Conservation (phyloP, 2,113 vertebrate species). For the Tychaedon coryphoeus region DNA sequence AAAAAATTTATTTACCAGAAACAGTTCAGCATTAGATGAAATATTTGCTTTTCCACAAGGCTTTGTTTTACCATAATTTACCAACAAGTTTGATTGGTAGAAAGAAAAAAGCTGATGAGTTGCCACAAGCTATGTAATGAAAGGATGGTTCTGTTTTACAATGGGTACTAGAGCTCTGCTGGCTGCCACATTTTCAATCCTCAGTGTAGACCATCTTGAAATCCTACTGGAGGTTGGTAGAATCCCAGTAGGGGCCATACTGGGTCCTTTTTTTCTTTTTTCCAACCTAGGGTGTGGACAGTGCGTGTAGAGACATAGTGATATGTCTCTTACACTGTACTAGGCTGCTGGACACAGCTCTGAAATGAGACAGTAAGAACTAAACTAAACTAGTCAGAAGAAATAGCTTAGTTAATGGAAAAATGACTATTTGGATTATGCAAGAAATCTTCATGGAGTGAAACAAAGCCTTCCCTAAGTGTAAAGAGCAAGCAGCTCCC, state of each 20-base stretch:
- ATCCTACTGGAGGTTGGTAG: not conserved
- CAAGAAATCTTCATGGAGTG: not conserved
- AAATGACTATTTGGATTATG: not conserved
- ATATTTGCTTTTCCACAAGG: not conserved
- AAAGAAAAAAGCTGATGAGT: not conserved
- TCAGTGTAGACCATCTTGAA: not conserved
- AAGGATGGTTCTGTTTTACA: not conserved
- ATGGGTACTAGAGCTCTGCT: not conserved
- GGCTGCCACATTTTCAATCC: not conserved
- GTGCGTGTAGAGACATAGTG: not conserved
- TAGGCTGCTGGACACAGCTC: not conserved
- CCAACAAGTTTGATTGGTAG: not conserved
- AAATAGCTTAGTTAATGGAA: not conserved
- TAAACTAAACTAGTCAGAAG: not conserved
- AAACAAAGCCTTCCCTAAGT: not conserved
- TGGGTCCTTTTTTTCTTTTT: not conserved
- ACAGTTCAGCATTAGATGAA: not conserved
- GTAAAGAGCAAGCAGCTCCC: not conserved
- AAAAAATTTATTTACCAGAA: not conserved
- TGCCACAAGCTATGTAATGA: not conserved
- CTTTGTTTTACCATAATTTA: not conserved
- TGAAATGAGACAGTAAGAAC: not conserved
- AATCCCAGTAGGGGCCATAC: not conserved
- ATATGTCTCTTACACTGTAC: not conserved
- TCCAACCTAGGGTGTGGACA: not conserved